Conservation (phyloP, 2,888 invertebrate species). For the Ischnus inquisitorius region DNA sequence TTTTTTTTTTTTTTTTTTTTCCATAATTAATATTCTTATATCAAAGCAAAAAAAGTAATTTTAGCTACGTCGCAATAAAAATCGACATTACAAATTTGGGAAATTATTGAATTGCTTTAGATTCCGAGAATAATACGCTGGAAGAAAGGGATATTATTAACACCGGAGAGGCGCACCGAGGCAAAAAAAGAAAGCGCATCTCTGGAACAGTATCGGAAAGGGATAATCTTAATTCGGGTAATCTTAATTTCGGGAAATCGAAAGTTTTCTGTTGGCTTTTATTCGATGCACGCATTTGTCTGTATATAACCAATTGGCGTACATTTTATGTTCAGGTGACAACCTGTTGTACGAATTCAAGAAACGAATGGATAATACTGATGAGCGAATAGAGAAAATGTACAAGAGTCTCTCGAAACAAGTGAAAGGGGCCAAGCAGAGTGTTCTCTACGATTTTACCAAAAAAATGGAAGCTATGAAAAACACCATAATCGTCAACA, state of each 20-base stretch:
- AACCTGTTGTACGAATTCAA: neutral
- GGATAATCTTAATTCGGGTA: neutral
- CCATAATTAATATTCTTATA: too few relatives aligned
- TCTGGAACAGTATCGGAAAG: neutral
- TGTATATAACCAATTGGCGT: neutral
- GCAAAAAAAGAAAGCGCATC: neutral
- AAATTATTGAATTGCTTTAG: neutral
- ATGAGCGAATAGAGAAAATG: conserved; percentile 1
- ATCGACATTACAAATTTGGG: neutral
- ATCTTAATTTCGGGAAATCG: too few relatives aligned
- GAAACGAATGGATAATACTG: neutral
- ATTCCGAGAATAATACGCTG: neutral
- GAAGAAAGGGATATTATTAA: neutral
- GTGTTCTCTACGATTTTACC: conserved; percentile 43
- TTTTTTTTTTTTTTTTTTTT: too few relatives aligned
- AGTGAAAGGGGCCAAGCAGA: conserved; percentile 42
- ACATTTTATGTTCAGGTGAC: neutral
- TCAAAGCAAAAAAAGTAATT: too few relatives aligned
- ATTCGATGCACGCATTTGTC: neutral
- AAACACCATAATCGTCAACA: conserved; percentile 24
- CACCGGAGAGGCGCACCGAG: neutral
- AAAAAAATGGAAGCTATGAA: conserved; percentile 30
- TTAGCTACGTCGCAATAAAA: neutral
- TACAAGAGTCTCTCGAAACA: conserved; percentile 39
- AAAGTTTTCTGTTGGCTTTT: neutral